Percentiles rank a stretch among this genome's conserved stretches.
phyloP scores from a whole-genome alignment of 2,113 vertebrate species.

The Alligator mississippiensis region DNA sequence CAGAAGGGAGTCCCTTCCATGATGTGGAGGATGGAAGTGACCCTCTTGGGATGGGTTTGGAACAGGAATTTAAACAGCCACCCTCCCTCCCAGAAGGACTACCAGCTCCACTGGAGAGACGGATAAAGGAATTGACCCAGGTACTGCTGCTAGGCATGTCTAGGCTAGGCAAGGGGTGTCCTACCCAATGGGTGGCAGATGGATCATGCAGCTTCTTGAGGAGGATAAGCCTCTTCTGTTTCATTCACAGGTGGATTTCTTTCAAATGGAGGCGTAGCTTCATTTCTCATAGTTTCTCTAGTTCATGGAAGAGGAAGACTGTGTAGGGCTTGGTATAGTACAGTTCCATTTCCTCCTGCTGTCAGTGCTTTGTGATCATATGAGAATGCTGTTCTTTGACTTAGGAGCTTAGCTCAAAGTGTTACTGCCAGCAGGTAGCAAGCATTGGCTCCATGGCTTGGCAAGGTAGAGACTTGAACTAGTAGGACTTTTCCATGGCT shows the following conservation, averaged over 20 bases:
- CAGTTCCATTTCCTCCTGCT: background rate
- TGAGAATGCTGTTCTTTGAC: background rate
- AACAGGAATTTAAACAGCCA: slow-evolving; percentile 79
- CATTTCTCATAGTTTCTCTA: background rate
- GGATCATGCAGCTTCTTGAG: background rate
- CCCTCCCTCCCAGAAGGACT: slow-evolving; percentile 85
- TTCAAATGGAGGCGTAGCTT: rapidly evolving
- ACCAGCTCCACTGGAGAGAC: slow-evolving; percentile 82
- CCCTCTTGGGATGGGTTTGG: slow-evolving; percentile 50
- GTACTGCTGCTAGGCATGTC: slow-evolving; percentile 60
- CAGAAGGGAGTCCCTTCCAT: slow-evolving; percentile 76
- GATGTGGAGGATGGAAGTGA: slow-evolving; percentile 79
- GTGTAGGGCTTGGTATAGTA: background rate
- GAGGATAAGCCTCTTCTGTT: background rate
- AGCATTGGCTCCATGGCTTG: background rate
- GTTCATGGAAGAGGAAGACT: background rate
- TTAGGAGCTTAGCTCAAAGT: background rate
- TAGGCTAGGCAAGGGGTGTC: background rate
- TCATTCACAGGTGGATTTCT: background rate
- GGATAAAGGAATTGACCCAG: slow-evolving; percentile 85
- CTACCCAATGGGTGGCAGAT: rapidly evolving
- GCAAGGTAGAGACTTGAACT: background rate
- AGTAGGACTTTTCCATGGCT: background rate
- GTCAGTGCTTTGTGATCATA: background rate
- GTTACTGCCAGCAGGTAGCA: background rate